Conservation (phyloP, 2,888 invertebrate genomes). For the Augochlorella aurata region DNA sequence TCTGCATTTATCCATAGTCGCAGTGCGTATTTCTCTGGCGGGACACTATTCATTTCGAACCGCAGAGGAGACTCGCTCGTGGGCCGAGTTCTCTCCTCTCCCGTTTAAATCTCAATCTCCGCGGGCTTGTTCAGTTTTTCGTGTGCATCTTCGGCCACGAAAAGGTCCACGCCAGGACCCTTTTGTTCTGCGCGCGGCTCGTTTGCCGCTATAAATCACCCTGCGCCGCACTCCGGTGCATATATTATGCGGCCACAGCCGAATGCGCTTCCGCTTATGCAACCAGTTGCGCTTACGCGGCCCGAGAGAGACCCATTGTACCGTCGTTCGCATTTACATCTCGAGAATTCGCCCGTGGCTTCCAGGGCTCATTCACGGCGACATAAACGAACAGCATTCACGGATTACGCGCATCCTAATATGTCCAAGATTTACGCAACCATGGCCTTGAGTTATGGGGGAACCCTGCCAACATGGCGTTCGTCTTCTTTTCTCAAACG, state of each 20-base stretch:
- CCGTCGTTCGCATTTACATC: slow-evolving; percentile 63
- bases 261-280: slow-evolving; percentile 71
- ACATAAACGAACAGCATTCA: slow-evolving; percentile 56
- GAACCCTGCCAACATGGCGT: neutral
- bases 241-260: slow-evolving; percentile 56
- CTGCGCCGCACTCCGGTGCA: slow-evolving; percentile 52
- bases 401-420: slow-evolving; percentile 59
- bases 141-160: slow-evolving; percentile 28
- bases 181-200: slow-evolving; percentile 52
- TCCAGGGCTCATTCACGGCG: slow-evolving; percentile 61
- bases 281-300: slow-evolving; percentile 64
- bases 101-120: slow-evolving; percentile 59
- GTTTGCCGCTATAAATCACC: slow-evolving; percentile 63
- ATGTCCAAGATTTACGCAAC: slow-evolving; percentile 43
- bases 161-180: slow-evolving; percentile 36
- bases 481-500: neutral
- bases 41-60: neutral
- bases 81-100: neutral
- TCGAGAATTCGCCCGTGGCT: slow-evolving; percentile 54
- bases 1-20: no score
- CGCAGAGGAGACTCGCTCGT: neutral
- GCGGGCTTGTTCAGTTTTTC: slow-evolving; percentile 45
- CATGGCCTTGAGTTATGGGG: slow-evolving; percentile 39
- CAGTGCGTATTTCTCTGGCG: neutral
- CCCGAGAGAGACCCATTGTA: slow-evolving; percentile 57